Evolutionary conservation across 2,797 vertebrate species (phyloP), one percentile per base, ranked within the genome.

Genomic region (Muscicapa comitata): DNA sequence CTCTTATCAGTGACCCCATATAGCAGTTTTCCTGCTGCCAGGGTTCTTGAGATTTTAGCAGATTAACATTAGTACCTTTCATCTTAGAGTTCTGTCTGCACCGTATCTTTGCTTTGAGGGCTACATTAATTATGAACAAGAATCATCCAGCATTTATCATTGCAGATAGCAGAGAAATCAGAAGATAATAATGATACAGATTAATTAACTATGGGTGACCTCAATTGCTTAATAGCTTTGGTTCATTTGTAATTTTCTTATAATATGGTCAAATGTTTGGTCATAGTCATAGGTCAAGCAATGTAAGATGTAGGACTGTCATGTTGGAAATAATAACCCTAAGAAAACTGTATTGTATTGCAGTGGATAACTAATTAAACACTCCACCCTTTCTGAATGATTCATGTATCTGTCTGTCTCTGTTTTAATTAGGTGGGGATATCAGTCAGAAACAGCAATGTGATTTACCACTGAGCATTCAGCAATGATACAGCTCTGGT

Each of bases 341-440:
- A 54, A 84, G 73, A 68, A 76, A 91, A 88, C 15, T 6, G 0
- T 9, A 68, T 10, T 2, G 6, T 37, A 18, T 82, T 85, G 57
- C 33, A 79, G 85, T 76, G 10, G 51, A 62, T 57, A 70, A 76
- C 45, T 73, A 88, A 82, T 91, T 92, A 95, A 87, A 96, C 45
- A 88, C 67, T 38, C 48, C 50, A 83, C 53, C 54, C 72, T 65
- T 80, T 86, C 43, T 53, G 42, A 89, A 90, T 83, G 82, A 90
- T 77, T 91, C 48, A 86, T 76, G 3, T 73, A 70, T 73, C 43
- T 61, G 47, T 78, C 84, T 82, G 67, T 91, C 35, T 35, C 35
- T 35, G 72, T 48, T 93, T 90, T 67, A 86, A 77, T 93, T 88
- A 90, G 57, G 55, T 45, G 53, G 29, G 13, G 48, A 70, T 65